phyloP scores from a whole-genome alignment of 2,888 invertebrate species.

The Drosophila anomelani region DNA sequence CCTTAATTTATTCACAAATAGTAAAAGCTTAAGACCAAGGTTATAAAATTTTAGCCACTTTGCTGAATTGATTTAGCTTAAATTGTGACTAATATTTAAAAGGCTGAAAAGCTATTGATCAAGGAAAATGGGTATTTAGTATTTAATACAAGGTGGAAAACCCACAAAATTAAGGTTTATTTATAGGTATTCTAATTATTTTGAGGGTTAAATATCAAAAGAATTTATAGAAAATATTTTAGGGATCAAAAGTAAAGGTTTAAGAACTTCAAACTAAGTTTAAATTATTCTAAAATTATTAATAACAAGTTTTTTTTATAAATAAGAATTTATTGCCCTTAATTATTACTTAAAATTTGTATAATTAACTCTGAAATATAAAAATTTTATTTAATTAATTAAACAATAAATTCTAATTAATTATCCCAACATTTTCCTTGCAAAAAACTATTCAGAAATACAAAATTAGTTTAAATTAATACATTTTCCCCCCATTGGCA shows the following conservation, averaged over 20 bases:
- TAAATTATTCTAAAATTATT: not conserved
- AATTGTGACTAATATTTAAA: slow-evolving; percentile 56
- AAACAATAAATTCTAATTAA: not conserved
- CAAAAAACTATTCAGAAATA: no score
- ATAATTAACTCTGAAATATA: not conserved
- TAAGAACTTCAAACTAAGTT: not conserved
- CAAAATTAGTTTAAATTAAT: no score
- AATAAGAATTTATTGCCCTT: no score
- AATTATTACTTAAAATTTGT: not conserved
- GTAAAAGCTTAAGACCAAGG: slow-evolving; percentile 55
- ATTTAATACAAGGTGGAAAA: not conserved
- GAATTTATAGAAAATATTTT: not conserved
- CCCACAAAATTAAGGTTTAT: not conserved
- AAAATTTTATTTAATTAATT: not conserved
- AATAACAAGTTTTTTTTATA: not conserved
- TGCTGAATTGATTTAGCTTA: slow-evolving; percentile 40
- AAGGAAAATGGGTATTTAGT: not conserved
- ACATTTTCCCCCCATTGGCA: not conserved
- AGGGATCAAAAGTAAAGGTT: not conserved
- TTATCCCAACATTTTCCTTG: not conserved
- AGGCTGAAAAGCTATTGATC: slow-evolving; percentile 9
- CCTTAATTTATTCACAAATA: slow-evolving; percentile 23
- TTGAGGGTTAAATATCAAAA: not conserved
- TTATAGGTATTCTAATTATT: not conserved
- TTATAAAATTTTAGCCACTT: slow-evolving; percentile 61